Evolutionary conservation across 2,888 invertebrate species (phyloP).

Genomic region (Pseudococcus jackbeardsleyi): DNA sequence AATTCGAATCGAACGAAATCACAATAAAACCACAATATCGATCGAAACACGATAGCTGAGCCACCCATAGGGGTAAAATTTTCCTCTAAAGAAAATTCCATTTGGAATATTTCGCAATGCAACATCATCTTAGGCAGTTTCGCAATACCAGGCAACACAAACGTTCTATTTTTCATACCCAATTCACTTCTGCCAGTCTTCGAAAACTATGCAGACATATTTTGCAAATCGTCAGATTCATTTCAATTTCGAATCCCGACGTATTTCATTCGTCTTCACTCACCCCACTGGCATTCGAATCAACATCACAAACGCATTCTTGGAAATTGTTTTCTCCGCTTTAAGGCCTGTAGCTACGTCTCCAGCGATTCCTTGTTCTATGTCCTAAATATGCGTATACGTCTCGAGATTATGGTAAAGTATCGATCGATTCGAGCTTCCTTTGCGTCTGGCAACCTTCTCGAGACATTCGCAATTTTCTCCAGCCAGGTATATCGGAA

Average conservation of each 20-base stretch:
- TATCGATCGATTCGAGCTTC: background rate
- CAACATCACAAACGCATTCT: conserved; percentile 9
- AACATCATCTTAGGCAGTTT: background rate
- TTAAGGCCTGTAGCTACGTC: background rate
- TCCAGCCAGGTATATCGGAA: background rate
- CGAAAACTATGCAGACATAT: background rate
- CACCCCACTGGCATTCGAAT: background rate
- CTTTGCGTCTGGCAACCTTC: background rate
- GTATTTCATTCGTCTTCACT: background rate
- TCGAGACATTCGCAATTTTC: background rate
- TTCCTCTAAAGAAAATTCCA: background rate
- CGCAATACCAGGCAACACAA: background rate
- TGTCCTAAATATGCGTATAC: background rate
- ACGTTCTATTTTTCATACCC: background rate
- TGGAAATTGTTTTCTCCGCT: background rate
- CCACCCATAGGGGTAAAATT: background rate
- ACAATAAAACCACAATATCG: background rate
- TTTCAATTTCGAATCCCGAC: background rate
- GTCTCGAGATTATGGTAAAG: background rate
- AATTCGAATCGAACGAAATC: background rate
- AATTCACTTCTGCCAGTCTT: background rate
- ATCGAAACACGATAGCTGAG: background rate
- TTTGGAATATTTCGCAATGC: background rate
- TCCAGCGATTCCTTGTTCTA: background rate
- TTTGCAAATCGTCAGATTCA: background rate